Conservation (phyloP, 2,888 invertebrate genomes). For the Diadromus collaris region DNA sequence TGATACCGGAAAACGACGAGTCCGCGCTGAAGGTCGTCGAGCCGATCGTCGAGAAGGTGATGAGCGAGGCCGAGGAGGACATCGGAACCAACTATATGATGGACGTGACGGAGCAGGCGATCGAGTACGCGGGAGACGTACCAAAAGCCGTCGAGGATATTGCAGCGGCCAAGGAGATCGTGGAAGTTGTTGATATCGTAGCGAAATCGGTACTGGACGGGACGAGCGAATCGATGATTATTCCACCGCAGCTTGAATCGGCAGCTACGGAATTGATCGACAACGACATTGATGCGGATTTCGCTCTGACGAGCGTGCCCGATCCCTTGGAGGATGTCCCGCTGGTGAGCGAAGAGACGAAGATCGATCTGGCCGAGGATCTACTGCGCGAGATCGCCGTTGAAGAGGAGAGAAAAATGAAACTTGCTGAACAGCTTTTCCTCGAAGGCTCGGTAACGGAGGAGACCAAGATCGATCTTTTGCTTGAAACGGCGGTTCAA, state of each 20-base stretch:
- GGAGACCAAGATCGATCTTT: constrained; percentile 47
- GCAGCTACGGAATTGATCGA: constrained; percentile 36
- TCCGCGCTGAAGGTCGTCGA: constrained; percentile 47
- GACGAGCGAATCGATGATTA: background rate
- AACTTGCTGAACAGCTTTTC: constrained; percentile 54
- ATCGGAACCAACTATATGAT: constrained; percentile 62
- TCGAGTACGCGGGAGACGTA: constrained; percentile 30
- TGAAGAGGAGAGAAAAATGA: constrained; percentile 54
- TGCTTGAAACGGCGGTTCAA: constrained; percentile 30
- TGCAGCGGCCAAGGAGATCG: constrained; percentile 27
- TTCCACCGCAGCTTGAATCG: constrained; percentile 8
- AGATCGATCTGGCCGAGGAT: constrained; percentile 53
- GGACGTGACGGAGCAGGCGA: constrained; percentile 54
- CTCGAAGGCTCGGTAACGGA: constrained; percentile 42
- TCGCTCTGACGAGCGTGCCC: constrained; percentile 39
- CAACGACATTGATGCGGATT: constrained; percentile 47
- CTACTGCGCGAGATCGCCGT: constrained; percentile 48
- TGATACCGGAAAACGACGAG: constrained; percentile 63
- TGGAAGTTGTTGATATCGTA: constrained; percentile 55
- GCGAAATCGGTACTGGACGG: constrained; percentile 12
- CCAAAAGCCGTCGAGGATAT: constrained; percentile 12
- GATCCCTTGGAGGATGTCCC: constrained; percentile 42
- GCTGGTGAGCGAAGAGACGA: constrained; percentile 47
- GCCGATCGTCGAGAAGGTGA: constrained; percentile 50
- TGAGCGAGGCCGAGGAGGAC: constrained; percentile 49